Conservation (phyloP, 2,888 invertebrate species). For the Tortricodes alternella region DNA sequence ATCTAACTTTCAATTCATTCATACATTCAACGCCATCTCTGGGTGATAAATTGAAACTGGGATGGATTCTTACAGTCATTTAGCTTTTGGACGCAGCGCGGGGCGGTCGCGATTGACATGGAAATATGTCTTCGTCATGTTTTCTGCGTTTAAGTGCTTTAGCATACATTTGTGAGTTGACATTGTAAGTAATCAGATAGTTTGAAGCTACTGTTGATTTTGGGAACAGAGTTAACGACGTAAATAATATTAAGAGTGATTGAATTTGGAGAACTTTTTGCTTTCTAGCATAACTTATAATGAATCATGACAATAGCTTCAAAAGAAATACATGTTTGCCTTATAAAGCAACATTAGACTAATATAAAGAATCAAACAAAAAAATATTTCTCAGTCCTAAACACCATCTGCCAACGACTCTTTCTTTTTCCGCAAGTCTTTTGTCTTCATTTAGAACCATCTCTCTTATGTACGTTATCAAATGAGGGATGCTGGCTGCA, state of each 20-base stretch:
- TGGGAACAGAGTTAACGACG: background rate
- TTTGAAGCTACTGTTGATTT: slow-evolving; percentile 8
- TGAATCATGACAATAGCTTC: too few species aligned
- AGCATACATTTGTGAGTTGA: slow-evolving; percentile 11
- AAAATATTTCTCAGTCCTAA: background rate
- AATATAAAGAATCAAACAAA: background rate
- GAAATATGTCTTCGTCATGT: slow-evolving; percentile 43
- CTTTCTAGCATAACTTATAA: background rate
- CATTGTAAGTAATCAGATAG: background rate
- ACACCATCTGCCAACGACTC: slow-evolving; percentile 13
- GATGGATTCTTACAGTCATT: slow-evolving; percentile 72
- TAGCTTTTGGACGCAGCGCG: slow-evolving; percentile 49
- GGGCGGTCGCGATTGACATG: slow-evolving; percentile 52
- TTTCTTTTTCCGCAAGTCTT: slow-evolving; percentile 42
- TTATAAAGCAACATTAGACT: too few species aligned
- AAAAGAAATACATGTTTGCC: too few species aligned
- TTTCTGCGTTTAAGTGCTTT: slow-evolving; percentile 40
- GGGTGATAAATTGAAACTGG: slow-evolving; percentile 80
- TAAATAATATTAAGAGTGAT: background rate
- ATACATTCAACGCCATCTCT: slow-evolving; percentile 82
- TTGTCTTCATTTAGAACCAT: slow-evolving; percentile 70
- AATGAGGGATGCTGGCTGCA: slow-evolving; percentile 30
- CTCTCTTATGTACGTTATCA: slow-evolving; percentile 65
- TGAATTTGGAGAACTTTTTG: background rate
- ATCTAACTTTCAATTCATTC: slow-evolving; percentile 84